phyloP scores from a whole-genome alignment of 2,113 vertebrate genomes.

The Neolamprologus toae region DNA sequence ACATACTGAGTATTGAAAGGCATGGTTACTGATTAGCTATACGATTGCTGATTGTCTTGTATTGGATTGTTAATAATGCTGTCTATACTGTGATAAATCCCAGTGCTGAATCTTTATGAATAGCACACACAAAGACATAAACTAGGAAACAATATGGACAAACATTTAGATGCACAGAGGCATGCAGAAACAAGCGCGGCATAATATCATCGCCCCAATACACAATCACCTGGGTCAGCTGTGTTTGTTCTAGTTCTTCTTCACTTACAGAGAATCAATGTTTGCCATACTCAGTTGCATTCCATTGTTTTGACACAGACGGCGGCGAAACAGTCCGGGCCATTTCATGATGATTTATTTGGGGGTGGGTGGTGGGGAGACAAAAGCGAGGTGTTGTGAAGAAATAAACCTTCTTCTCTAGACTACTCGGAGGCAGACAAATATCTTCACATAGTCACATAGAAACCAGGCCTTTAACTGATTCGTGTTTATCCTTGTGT shows the following conservation, averaged over 20 bases:
- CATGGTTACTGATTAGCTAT: neutral
- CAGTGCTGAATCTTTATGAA: neutral
- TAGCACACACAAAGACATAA: neutral
- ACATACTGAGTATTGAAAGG: neutral
- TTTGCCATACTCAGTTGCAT: neutral
- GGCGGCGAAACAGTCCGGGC: neutral
- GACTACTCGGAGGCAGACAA: neutral
- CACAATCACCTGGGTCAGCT: neutral
- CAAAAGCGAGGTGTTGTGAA: neutral
- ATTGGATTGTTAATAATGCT: neutral
- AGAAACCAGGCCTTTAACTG: constrained; percentile 17
- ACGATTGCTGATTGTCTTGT: neutral
- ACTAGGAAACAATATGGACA: neutral
- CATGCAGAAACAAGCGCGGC: neutral
- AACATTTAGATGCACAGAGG: neutral
- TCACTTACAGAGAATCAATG: constrained; percentile 35
- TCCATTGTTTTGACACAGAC: neutral
- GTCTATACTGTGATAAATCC: neutral
- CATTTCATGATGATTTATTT: constrained; percentile 29
- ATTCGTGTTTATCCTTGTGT: constrained; percentile 22
- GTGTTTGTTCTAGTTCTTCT: constrained; percentile 10
- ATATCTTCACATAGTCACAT: neutral
- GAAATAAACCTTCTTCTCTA: constrained; percentile 10
- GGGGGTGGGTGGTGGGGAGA: neutral
- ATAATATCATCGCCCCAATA: neutral